Evolutionary conservation across 1,140 invertebrate genomes (phyloP).

Genomic region (Drosophila ercepeae): DNA sequence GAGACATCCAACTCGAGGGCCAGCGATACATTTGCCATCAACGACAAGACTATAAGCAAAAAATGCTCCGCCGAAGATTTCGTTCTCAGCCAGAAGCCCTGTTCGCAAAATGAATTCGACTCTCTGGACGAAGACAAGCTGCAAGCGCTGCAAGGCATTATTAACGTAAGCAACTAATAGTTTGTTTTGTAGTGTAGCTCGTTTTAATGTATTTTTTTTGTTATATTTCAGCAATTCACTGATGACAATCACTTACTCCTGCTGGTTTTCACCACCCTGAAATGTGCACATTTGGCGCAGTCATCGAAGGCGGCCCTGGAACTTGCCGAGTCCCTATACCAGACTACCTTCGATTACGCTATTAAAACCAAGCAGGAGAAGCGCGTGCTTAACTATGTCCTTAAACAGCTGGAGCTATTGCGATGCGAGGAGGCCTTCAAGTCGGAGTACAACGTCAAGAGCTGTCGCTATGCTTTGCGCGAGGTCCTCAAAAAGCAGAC

Average conservation of each 20-base stretch:
- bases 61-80: conserved; percentile 58
- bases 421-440: conserved; percentile 87
- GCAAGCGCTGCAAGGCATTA: conserved; percentile 74
- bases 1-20: conserved; percentile 30
- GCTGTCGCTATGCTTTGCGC: conserved; percentile 86
- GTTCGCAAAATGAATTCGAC: conserved; percentile 65
- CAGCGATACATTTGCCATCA: conserved; percentile 51
- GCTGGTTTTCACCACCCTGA: conserved; percentile 85
- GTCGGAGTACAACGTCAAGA: conserved; percentile 86
- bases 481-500: conserved; percentile 84
- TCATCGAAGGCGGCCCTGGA: conserved; percentile 85
- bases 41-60: conserved; percentile 7
- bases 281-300: conserved; percentile 86
- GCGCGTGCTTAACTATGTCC: conserved; percentile 87
- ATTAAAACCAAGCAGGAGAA: conserved; percentile 83
- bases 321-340: conserved; percentile 85
- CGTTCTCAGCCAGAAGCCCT: conserved; percentile 70
- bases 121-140: conserved; percentile 59
- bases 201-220: neutral
- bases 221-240: conserved; percentile 59
- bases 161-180: conserved; percentile 58
- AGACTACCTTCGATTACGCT: conserved; percentile 86
- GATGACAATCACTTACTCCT: conserved; percentile 84
- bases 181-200: neutral
- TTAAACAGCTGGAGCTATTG: conserved; percentile 88